Base-by-base conservation (phyloP, 1,140 invertebrate genomes). In the Cotesia typhae region DNA sequence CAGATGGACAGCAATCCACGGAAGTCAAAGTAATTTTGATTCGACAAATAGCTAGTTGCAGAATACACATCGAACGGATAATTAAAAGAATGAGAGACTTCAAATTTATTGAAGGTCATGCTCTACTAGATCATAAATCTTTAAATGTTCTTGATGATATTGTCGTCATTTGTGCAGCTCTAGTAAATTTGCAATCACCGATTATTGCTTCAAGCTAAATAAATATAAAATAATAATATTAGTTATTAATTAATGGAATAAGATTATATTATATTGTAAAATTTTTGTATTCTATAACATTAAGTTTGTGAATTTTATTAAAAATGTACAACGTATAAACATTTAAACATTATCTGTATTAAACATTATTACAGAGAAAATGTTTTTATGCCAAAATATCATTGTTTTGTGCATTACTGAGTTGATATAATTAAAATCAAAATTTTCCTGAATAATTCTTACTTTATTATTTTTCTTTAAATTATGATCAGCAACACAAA, bases 61-160 rank as follows among this genome's bases (percentile, higher is more conserved):
- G 82, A 72, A 81, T 83, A 61, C 81, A 85, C 67, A 75, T 85
- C n/a, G 84, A 85, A 73, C 70, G 80, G 52, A 79, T 80, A 9
- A 84, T 85, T 57, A 71, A 78, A 12, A 63, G 82, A 35, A 4
- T 84, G 4, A 64, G 82, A 67, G 80, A 85, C 38, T 85, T 80
- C 75, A 61, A 76, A 60, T 55, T 82, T 51, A 65, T 81, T 52
- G 70, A 76, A 67, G 75, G 73, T 20, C 76, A 80, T 75, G 20
- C 74, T 14, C 52, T 12, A n/a, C 12, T 80, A 9, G 69, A 78
- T 67, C 28, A 41, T 53, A 60, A 68, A 41, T 59, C 74, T 41
- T 14, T 80, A 9, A 17, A 61, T 7, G 17, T 38, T 36, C 60
- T 77, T 36, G 76, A 82, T 77, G n/a, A 63, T n/a, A 57, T 73